Base-by-base conservation (phyloP, 1,140 invertebrate species). In the Bombus affinis region DNA sequence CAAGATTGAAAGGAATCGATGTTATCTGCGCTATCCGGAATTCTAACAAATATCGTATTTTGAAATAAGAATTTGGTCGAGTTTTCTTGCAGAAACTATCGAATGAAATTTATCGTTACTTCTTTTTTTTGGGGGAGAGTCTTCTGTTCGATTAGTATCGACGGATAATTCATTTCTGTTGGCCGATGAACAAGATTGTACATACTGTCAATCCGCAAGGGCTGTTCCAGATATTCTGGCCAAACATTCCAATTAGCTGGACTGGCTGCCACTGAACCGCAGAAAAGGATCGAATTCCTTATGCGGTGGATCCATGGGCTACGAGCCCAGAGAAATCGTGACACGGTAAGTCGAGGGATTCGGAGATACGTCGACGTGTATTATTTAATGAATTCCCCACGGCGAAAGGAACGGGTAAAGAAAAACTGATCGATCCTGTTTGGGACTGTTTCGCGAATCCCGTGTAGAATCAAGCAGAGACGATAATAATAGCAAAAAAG, bases 211-310 rank as follows among this genome's bases (percentile, higher is more conserved):
- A 86, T 86, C 83, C 83, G 83, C 80, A 84, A 68, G 82, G 83
- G 78, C 80, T 85, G 90, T 77, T 88, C 91, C 85, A 92, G 81
- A 92, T 92, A 91, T 87, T 80, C 85, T 66, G 75, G 85, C 89
- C 87, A 89, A 92, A 92, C 90, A 91, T 91, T 91, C 85, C 91
- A 92, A 92, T 92, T 92, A 92, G 87, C 84, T 70, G 76, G 65
- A 74, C 83, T 74, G 32, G 65, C 81, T 47, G 82, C 89, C 81
- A 65, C 59, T 57, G 89, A 47, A 90, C 88, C 88, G 83, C 86
- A 85, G 86, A 85, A 90, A 90, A 90, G 89, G 79, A 83, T 71
- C 62, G 81, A 89, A 89, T 90, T 84, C 89, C 78, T 79, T 89
- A 78, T 76, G 89, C 85, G 88, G 88, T 57, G 37, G n/a, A 81